Evolutionary conservation across 2,888 invertebrate genomes (phyloP).

Genomic region (Dioctria rufipes): DNA sequence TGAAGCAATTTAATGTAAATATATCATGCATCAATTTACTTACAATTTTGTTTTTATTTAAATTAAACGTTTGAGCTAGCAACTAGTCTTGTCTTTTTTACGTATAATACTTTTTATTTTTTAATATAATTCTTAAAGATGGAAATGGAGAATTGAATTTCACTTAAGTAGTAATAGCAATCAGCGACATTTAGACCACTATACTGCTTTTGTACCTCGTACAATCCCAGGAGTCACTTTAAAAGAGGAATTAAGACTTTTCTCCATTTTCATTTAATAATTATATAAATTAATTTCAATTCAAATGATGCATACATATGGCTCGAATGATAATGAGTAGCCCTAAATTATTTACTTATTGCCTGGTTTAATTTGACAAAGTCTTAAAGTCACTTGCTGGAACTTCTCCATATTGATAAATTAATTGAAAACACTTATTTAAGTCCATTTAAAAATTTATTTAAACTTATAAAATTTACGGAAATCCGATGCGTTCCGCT

Average conservation of each 20-base stretch:
- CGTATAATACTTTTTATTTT: constrained; percentile 7
- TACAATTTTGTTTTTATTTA: constrained; percentile 12
- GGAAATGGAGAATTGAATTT: neutral
- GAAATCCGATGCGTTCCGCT: no score
- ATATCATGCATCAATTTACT: constrained; percentile 32
- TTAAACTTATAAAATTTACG: no score
- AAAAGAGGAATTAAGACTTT: constrained; percentile 18
- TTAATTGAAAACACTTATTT: no score
- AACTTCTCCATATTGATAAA: no score
- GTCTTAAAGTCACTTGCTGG: no score
- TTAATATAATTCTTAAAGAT: constrained; percentile 10
- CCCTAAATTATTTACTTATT: no score
- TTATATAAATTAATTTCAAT: no score
- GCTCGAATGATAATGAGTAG: no score
- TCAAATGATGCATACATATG: no score
- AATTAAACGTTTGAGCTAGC: constrained; percentile 1
- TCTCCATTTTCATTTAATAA: no score
- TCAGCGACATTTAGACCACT: constrained; percentile 59
- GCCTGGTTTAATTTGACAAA: no score
- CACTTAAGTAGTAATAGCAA: constrained; percentile 50
- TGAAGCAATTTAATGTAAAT: constrained; percentile 18
- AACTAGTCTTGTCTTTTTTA: constrained; percentile 22
- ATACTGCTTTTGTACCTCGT: constrained; percentile 58
- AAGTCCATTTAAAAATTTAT: no score
- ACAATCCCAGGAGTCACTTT: constrained; percentile 62